Percentiles rank a stretch among this genome's conserved stretches.
Evolutionary conservation across 2,113 vertebrate species (phyloP).

Genomic region (Dipodomys ordii): DNA sequence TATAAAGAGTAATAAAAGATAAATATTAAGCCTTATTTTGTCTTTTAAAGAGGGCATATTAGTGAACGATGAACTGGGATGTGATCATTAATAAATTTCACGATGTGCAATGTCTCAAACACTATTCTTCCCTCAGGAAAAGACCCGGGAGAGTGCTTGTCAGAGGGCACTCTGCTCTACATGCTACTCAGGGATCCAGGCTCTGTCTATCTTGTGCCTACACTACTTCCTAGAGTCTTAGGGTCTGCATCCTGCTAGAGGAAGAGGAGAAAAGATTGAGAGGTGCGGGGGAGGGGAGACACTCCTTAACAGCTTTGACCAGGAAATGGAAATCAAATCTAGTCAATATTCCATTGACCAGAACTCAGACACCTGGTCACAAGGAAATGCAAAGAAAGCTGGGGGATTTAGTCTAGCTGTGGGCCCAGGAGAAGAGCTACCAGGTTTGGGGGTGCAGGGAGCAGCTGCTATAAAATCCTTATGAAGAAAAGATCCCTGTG

Average conservation of each 20-base stretch:
- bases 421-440: neutral
- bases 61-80: neutral
- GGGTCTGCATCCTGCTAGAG: neutral
- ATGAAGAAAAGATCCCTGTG: neutral
- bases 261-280: neutral
- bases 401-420: slow-evolving; percentile 28
- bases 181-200: neutral
- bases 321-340: slow-evolving; percentile 4
- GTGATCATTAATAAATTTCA: slow-evolving; percentile 1
- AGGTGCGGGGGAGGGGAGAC: neutral
- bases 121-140: slow-evolving; percentile 8
- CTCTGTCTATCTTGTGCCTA: neutral
- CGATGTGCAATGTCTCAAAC: neutral
- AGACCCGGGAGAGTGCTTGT: neutral
- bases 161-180: neutral
- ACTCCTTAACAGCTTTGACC: slow-evolving; percentile 44
- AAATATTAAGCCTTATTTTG: slow-evolving; percentile 34
- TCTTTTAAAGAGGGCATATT: slow-evolving; percentile 23
- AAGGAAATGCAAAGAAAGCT: slow-evolving; percentile 30
- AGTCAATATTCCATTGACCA: neutral
- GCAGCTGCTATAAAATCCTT: neutral
- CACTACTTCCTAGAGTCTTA: neutral
- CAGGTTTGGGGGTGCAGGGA: neutral
- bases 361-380: neutral
- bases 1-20: neutral